A percentile compares a stretch with the other conserved stretches of the same genome.
phyloP scores from a whole-genome alignment of 2,113 vertebrate genomes.

The Telmatochromis sp. region DNA sequence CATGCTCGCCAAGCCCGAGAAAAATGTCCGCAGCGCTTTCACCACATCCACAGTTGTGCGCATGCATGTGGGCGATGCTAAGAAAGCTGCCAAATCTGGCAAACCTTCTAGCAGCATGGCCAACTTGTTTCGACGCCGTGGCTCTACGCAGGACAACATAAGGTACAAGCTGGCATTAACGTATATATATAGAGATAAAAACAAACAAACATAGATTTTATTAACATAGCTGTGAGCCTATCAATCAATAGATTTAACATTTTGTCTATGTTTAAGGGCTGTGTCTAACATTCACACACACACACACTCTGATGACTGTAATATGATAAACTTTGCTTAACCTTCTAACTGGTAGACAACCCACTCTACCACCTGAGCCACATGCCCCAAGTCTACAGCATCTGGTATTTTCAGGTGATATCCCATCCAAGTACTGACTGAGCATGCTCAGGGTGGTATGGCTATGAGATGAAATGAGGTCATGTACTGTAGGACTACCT shows the following conservation, averaged over 20 bases:
- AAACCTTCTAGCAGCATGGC: slow-evolving; percentile 91
- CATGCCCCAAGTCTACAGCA: background rate
- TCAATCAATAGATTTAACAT: background rate
- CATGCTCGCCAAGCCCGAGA: slow-evolving; percentile 95
- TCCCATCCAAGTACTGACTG: background rate
- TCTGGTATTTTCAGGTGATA: background rate
- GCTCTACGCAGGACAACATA: slow-evolving; percentile 85
- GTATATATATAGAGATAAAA: background rate
- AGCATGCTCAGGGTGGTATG: background rate
- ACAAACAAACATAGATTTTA: background rate
- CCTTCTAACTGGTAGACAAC: background rate
- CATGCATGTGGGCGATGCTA: slow-evolving; percentile 95
- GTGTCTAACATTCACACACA: background rate
- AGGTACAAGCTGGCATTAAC: slow-evolving; percentile 73
- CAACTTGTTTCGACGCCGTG: slow-evolving; percentile 88
- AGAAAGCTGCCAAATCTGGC: slow-evolving; percentile 78
- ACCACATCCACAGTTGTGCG: slow-evolving; percentile 95
- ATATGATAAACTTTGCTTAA: background rate
- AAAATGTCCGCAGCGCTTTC: slow-evolving; percentile 95
- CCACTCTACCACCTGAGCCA: background rate
- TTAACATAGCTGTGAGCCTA: background rate
- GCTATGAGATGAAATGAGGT: background rate
- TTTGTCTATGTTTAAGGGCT: background rate
- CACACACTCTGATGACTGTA: background rate
- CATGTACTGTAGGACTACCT: background rate